Evolutionary conservation across 2,113 vertebrate genomes (phyloP).

Genomic region (Amblyopsis rosae): DNA sequence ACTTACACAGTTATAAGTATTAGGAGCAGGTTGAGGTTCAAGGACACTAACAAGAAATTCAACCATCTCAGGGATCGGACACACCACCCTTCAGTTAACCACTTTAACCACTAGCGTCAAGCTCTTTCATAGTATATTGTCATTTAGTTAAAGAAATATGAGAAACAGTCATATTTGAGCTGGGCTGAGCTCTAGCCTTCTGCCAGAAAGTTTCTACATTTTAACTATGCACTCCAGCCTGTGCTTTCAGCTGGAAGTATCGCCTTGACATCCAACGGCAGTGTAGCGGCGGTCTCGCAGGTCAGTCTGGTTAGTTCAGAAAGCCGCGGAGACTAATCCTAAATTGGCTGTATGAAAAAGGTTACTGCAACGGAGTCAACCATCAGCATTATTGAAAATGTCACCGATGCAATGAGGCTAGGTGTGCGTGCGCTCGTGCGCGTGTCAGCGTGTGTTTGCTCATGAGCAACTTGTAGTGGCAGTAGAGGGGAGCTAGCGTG

Average conservation of each 20-base stretch:
- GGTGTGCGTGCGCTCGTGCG: constrained; percentile 18
- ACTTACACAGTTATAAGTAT: too few relatives aligned
- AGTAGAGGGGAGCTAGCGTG: constrained; percentile 50
- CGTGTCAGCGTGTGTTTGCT: constrained; percentile 31
- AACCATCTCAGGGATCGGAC: too few relatives aligned
- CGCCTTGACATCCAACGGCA: constrained; percentile 3
- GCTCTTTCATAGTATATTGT: too few relatives aligned
- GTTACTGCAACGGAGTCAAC: constrained; percentile 67
- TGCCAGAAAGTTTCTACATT: too few relatives aligned
- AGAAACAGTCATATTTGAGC: too few relatives aligned
- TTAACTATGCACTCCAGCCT: too few relatives aligned
- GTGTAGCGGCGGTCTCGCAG: constrained; percentile 23
- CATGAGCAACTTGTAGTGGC: constrained; percentile 35
- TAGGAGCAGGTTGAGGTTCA: too few relatives aligned
- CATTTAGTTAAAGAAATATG: too few relatives aligned
- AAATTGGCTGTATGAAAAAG: constrained; percentile 64
- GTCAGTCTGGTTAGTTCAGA: constrained; percentile 54
- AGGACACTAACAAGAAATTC: too few relatives aligned
- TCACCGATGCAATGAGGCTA: constrained; percentile 60
- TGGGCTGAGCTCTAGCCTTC: too few relatives aligned
- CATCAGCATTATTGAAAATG: constrained; percentile 73
- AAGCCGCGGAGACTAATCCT: constrained; percentile 49
- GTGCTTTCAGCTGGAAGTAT: neutral
- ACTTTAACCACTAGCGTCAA: too few relatives aligned
- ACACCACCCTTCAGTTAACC: too few relatives aligned